Conservation (phyloP, 2,888 invertebrate species). For the Aphidius colemani region DNA sequence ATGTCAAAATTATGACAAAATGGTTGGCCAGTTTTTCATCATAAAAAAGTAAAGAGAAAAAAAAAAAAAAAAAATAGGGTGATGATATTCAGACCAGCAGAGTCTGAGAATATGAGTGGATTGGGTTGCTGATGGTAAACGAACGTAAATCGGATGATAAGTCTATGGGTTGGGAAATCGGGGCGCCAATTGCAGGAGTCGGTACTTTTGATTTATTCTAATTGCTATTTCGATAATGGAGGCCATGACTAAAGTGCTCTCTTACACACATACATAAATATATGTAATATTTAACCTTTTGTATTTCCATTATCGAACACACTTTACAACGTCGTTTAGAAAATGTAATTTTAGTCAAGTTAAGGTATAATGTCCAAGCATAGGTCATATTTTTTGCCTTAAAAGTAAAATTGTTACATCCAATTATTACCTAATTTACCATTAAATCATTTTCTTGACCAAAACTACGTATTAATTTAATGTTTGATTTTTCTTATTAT, state of each 20-base stretch:
- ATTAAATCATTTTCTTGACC: slow-evolving; percentile 54
- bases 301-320: slow-evolving; percentile 60
- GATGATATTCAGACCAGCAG: background rate
- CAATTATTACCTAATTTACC: slow-evolving; percentile 59
- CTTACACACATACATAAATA: slow-evolving; percentile 20
- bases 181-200: slow-evolving; percentile 47
- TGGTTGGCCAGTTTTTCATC: background rate
- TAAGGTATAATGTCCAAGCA: slow-evolving; percentile 48
- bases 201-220: slow-evolving; percentile 58
- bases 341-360: slow-evolving; percentile 58
- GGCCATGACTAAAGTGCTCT: slow-evolving; percentile 21
- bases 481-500: background rate
- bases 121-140: slow-evolving; percentile 35
- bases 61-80: slow-evolving; percentile 20
- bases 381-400: slow-evolving; percentile 3
- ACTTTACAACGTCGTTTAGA: slow-evolving; percentile 33
- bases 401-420: slow-evolving; percentile 31
- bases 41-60: slow-evolving; percentile 22
- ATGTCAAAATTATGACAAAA: slow-evolving; percentile 11
- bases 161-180: slow-evolving; percentile 39
- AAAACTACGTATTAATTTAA: background rate
- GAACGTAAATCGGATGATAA: slow-evolving; percentile 38
- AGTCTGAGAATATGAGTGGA: background rate
- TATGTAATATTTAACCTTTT: slow-evolving; percentile 37
- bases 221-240: slow-evolving; percentile 60